A percentile compares a stretch with the other conserved stretches of the same genome.
Conservation (phyloP, 1,140 invertebrate species). For the Paramacrobiotus metropolitanus region DNA sequence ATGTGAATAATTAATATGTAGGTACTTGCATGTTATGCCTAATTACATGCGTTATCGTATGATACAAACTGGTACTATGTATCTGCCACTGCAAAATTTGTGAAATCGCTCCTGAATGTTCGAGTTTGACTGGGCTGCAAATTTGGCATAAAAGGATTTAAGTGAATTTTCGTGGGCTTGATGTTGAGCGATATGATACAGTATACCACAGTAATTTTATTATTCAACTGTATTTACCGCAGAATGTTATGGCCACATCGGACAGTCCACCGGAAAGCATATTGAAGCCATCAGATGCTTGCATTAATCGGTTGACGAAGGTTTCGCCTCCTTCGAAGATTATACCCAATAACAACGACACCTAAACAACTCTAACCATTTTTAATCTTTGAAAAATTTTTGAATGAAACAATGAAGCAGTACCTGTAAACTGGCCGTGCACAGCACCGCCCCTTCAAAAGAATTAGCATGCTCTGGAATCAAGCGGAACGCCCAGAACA, state of each 20-base stretch:
- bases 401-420: no score
- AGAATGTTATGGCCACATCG: background rate
- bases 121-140: background rate
- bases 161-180: background rate
- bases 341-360: background rate
- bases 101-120: background rate
- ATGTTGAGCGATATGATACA: no score
- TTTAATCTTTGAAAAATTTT: no score
- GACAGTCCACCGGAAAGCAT: background rate
- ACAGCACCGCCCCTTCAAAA: background rate
- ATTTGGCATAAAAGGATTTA: background rate
- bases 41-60: no score
- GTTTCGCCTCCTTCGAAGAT: background rate
- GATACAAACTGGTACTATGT: background rate
- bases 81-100: background rate
- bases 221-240: background rate
- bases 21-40: no score
- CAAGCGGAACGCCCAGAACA: background rate
- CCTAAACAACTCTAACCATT: background rate
- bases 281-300: background rate
- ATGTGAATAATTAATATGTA: no score
- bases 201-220: background rate
- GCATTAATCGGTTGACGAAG: background rate
- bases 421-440: conserved; percentile 1
- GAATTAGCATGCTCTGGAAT: background rate